Percentiles rank a stretch among this genome's conserved stretches.
These are phyloP conservation scores for Deilephila porcellus DNA, from an alignment of 2,888 invertebrate species.

Conservation along the genomic window DNA sequence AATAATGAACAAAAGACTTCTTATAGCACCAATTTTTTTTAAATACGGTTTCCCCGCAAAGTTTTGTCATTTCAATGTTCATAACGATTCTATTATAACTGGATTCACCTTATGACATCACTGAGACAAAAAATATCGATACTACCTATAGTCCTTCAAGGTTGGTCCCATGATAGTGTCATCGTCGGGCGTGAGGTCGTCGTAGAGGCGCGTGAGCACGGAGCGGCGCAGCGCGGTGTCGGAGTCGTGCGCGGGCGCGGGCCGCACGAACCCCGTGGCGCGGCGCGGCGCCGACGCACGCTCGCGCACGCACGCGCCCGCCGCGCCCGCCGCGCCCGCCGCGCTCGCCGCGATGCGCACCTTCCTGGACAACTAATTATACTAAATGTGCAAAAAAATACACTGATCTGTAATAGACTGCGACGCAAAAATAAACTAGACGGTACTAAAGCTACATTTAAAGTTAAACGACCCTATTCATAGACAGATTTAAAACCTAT, in stretches of 20 bases:
- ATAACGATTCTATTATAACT: neutral
- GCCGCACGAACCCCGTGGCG: constrained; percentile 48
- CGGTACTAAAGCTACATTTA: too few relatives aligned
- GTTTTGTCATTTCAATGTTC: neutral
- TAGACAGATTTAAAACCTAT: too few relatives aligned
- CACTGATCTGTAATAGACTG: too few relatives aligned
- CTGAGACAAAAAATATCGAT: neutral
- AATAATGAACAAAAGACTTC: too few relatives aligned
- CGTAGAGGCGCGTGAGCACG: constrained; percentile 58
- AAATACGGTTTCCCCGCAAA: too few relatives aligned
- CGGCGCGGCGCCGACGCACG: constrained; percentile 40
- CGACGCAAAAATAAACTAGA: too few relatives aligned
- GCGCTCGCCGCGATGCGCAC: constrained; percentile 56
- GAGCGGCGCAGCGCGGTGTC: constrained; percentile 51
- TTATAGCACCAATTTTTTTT: too few relatives aligned
- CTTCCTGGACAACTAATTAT: constrained; percentile 44
- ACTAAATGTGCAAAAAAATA: too few relatives aligned
- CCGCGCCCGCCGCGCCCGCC: constrained; percentile 34
- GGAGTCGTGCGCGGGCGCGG: constrained; percentile 38
- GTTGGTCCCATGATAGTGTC: constrained; percentile 54
- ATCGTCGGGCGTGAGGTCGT: constrained; percentile 46
- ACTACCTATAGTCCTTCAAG: constrained; percentile 67
- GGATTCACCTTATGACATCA: neutral
- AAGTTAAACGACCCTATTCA: too few relatives aligned
- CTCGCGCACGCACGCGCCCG: constrained; percentile 32